Evolutionary conservation across 2,797 vertebrate genomes (phyloP), one percentile per base, ranked within the genome.

Genomic region (Tolypeutes matacus): DNA sequence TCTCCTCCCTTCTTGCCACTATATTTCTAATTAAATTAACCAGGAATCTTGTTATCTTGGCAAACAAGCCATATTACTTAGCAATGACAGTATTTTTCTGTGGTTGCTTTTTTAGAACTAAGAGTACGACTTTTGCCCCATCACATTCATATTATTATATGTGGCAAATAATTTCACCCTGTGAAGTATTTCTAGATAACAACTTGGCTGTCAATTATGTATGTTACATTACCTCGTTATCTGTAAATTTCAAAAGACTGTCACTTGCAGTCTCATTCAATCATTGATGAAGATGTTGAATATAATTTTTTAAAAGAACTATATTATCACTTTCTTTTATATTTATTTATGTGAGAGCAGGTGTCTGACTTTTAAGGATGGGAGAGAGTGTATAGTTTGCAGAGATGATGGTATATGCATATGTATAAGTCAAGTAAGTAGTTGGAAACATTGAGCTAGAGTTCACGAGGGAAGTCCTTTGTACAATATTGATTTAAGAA

Each of bases 181-280:
- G 75, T 10, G 73, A 77, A 83, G 42, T 73, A 93, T 76, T 86
- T 83, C 31, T 67, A 92, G 27, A 53, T 23, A 78, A 86, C 7
- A 95, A 46, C 18, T 62, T 29, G 36, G 11, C n/a, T 70, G 77
- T 64, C 27, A 81, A 56, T n/a, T 29, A 75, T 65, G 36, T 58
- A 67, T 76, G 14, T 21, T 67, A 49, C 1, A 73, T 7, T 86
- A 11, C 53, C 65, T 23, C 77, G 21, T 81, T 36, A 64, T 77
- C n/a, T 89, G 73, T 8, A 94, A 62, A 95, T 89, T 92, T 86
- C 76, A 73, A 83, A 25, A 86, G 25, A 92, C 81, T 86, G 4
- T n/a, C 27, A 82, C 2, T 67, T 89, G 39, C 29, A 27, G 10
- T 69, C 8, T 90, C 39, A 89, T 17, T 34, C 9, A 88, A 49